Evolutionary conservation across 2,797 vertebrate genomes (phyloP), one percentile per base, ranked within the genome.

Genomic region (Rousettus madagascariensis): DNA sequence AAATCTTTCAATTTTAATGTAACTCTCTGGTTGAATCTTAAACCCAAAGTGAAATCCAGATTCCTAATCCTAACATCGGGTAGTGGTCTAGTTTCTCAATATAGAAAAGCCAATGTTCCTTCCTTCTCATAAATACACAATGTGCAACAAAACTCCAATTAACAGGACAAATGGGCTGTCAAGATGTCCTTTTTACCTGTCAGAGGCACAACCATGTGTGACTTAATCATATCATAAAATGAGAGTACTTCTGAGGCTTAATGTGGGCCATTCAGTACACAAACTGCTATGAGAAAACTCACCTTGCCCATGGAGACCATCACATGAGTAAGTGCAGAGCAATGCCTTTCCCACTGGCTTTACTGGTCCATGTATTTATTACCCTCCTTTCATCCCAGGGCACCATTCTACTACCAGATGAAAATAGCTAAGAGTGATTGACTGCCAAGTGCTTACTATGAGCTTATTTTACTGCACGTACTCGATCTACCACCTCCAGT

Each of bases 11-110:
- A 33, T 68, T 86, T 93, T 61, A 78, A 49, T 38, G n/a, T 55
- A 72, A 82, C 0, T 2, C 53, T 55, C 65, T 69, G 22, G 38
- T 36, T 68, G 77, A 53, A 84, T 91, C 33, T 68, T 69, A 85
- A 94, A 71, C 19, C 28, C 17, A 59, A 71, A 86, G 30, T 53
- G 28, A 95, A 77, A 88, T 87, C 17, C 26, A 38, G 30, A 19
- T 87, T 41, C 33, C 33, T 66, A 74, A 59, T 71, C 26, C 17
- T 53, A 86, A 75, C 12, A 38, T 41, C 26, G 12, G 28, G 46
- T 10, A 16, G 61, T 82, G 20, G 24, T 72, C 53, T 77, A 26
- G 5, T 19, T 66, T 85, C 61, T 61, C 15, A 8, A 10, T 38
- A 17, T 71, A 46, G 65, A 61, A 91, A 92, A 79, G 24, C 46